Evolutionary conservation across 53 echinoderm and acorn worm genomes (phyloP), one percentile per base, ranked within the genome.

Genomic region (Paelopatides confundens): DNA sequence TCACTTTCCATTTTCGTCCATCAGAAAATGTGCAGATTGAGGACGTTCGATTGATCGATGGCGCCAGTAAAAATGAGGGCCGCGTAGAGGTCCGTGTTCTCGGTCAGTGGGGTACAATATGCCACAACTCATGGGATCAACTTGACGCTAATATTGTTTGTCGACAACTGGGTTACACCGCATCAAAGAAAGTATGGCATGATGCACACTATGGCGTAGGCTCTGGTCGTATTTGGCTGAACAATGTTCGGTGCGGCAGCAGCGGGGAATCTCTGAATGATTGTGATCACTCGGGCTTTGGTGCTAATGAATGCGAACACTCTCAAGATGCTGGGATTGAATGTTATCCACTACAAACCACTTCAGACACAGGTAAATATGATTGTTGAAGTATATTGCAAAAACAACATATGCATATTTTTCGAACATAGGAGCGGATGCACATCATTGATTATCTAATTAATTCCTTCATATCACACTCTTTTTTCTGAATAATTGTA

Each of bases 21-120:
- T 48, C 1, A 54, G 58, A 54, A 18, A 54, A 54, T 54, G 21
- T 23, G 21, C 58, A 23, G 14, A 54, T 54, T 18, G 58, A 58
- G 4, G 69, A 68, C 17, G 69, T 68, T 31, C 69, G 69, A 29
- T 68, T 68, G 69, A 36, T 68, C 30, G 69, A 68, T 68, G 69
- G 69, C 26, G 7, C 69, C 3, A 33, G 21, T 27, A 14, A 33
- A 29, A 18, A 30, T 8, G 69, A 68, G 29, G 69, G 69, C 14
- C 69, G 69, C 18, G 69, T 68, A 30, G 69, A 68, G 31, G 69
- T 68, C 14, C 28, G 5, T 6, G 31, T 68, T 30, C 34, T 12
- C 2, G 69, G 69, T 29, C 34, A 33, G 69, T 68, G 69, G 69
- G 69, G 69, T 36, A 68, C 69, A 12, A 36, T 68, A 11, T 68